Conservation (phyloP, 2,888 invertebrate genomes). For the Yponomeuta malinellus region DNA sequence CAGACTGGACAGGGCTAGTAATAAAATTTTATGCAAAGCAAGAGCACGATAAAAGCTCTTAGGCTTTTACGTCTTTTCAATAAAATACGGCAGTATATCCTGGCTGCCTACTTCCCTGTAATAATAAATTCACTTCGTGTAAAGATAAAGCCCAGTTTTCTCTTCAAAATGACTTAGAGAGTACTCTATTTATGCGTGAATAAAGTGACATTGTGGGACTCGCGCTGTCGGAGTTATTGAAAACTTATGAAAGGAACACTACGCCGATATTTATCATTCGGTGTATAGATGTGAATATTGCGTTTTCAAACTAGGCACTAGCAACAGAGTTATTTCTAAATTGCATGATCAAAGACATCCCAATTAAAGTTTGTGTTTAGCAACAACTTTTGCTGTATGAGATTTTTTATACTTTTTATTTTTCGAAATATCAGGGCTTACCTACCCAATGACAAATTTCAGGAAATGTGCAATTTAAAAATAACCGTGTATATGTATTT, state of each 20-base stretch:
- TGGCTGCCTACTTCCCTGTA: background rate
- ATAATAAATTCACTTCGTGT: slow-evolving; percentile 2
- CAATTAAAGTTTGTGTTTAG: no score
- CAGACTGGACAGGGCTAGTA: background rate
- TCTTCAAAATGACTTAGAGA: background rate
- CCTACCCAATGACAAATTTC: background rate
- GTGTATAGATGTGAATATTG: background rate
- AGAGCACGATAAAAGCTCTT: slow-evolving; percentile 3
- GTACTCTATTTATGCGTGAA: slow-evolving; percentile 1
- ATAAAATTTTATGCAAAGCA: slow-evolving; percentile 1
- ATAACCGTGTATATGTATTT: background rate
- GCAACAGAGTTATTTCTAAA: no score
- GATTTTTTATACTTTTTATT: no score
- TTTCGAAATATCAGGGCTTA: background rate
- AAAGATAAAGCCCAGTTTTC: background rate
- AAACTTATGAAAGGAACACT: background rate
- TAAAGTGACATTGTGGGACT: background rate
- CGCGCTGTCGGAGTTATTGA: background rate
- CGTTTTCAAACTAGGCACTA: background rate
- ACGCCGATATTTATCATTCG: background rate
- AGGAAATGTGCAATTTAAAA: no score
- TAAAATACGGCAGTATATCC: background rate
- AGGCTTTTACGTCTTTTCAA: background rate
- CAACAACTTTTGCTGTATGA: no score
- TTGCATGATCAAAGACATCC: no score